Base-by-base conservation (phyloP, 1,140 invertebrate species). In the Brachionus koreanus region DNA sequence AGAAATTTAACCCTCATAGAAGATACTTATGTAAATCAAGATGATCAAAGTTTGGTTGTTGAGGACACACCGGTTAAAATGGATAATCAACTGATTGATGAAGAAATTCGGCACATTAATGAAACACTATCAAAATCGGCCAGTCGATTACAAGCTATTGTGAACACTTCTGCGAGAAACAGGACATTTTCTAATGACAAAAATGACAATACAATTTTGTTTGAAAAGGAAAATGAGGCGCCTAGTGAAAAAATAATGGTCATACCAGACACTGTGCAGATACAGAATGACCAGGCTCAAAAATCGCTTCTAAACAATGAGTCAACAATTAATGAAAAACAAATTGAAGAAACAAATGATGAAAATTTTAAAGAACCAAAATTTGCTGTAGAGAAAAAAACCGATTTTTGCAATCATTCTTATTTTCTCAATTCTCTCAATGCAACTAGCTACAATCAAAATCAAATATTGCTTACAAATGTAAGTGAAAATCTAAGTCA, bases 51-150 rank as follows among this genome's bases (percentile, higher is more conserved):
- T 37, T 2, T 79, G 9, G 25, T 79, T 23, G 57, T 79, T 25
- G 49, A 79, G 9, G 76, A 33, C 19, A 61, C 76, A 10, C 76
- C 76, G 23, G 16, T 61, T 10, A 79, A 79, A 77, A 61, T 65
- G 65, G 35, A 69, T 39, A 39, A 79, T 23, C 35, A 37, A 42
- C 35, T 12, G 4, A 6, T 42, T 37, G 13, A 52, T 13, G 29
- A 61, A 29, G 49, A 65, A 29, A 39, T 79, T 39, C 29, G 12
- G 13, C n/a, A 43, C 7, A 57, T 79, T 12, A 43, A 79, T 25
- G 49, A 57, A 25, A 57, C 49, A 37, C 33, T 79, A 25, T 79
- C 76, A 5, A 79, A 79, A 65, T 79, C 76, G 5, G 19, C 76
- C 4, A 79, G 33, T 79, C 10, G 76, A 61, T 7, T 79, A 9